Base-by-base conservation (phyloP, 2,888 invertebrate genomes). In the Watsonalla binaria region DNA sequence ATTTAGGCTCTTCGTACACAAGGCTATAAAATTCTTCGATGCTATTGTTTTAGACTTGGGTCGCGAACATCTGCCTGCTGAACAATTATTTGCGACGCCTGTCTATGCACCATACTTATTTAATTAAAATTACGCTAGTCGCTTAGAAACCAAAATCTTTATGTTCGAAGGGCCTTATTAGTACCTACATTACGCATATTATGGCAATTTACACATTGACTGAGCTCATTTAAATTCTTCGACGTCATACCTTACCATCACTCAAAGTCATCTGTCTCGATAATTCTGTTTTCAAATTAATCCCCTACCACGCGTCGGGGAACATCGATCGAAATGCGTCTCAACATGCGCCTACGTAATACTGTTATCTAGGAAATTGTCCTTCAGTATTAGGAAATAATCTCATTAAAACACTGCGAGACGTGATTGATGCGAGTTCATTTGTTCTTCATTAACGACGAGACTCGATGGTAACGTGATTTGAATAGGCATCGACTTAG, bases 341-440 rank as follows among this genome's bases (percentile, higher is more conserved):
- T 69, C 62, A 62, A 70, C 60, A 58, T 61, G 57, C 66, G 62
- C 65, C 61, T 58, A 54, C 66, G 58, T 77, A 75, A 78, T 67
- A 66, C 65, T 55, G 76, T 82, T 76, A 70, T 69, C 59, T 60
- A 65, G 76, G 75, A 77, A 76, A 78, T 77, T 76, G 78, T 79
- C 73, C 67, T 72, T 76, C 75, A 70, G 79, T 76, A 82, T 84
- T 84, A 84, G 84, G 84, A 84, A 85, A 85, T 87, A 84, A 86
- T 84, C 76, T 77, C 80, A 81, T 86, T 86, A 85, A 82, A 80
- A 79, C 76, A 74, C 71, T 70, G 79, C 75, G 60, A 53, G 64
- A 59, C 63, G 72, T 83, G 85, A 86, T 86, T 80, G 84, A 86
- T 85, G 84, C 57, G 74, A 72, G 68, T 76, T 78, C 73, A 65